Base-by-base conservation (phyloP, 2,113 vertebrate genomes). In the Tretioscincus oriximinensis region DNA sequence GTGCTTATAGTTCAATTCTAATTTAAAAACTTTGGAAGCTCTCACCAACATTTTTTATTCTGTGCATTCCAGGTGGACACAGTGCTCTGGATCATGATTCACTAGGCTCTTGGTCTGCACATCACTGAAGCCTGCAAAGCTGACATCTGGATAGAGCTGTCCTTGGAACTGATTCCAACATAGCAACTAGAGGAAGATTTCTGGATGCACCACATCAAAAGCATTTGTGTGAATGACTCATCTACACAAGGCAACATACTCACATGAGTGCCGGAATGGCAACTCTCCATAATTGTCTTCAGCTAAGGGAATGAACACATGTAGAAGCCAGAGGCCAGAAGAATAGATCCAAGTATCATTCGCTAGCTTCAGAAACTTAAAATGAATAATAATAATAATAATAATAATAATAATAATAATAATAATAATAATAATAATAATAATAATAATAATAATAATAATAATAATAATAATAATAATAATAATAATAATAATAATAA, bases 141-240 rank as follows among this genome's bases (percentile, higher is more conserved):
- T 69, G 16, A 61, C 65, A 76, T 63, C 51, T 47, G 35, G 80
- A 63, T n/a, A 58, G 54, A 58, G 18, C 10, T n/a, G 45, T 24
- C 35, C 35, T 60, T 58, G 47, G 64, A 21, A 49, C 49, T 35
- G 68, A 24, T 31, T 81, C 41, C 35, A n/a, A 47, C 64, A 81
- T 7, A 68, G 35, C 64, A 68, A 60, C n/a, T 5, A 49, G 29
- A 14, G 54, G 58, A 60, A 1, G 9, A 49, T 75, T 51, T 49
- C 73, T 68, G 31, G 64, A 47, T 26, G 26, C 73, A 63, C 80
- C 65, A 81, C 73, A 81, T 82, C 80, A 82, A 82, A 82, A 35
- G 54, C 54, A 20, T 70, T 49, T 45, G 35, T 7, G 31, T 4
- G 26, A 69, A 35, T 81, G 65, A 82, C 54, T 82, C 66, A 76